These are phyloP conservation scores for Ophion costatus DNA, from an alignment of 2,888 invertebrate genomes.

Conservation along the genomic window DNA sequence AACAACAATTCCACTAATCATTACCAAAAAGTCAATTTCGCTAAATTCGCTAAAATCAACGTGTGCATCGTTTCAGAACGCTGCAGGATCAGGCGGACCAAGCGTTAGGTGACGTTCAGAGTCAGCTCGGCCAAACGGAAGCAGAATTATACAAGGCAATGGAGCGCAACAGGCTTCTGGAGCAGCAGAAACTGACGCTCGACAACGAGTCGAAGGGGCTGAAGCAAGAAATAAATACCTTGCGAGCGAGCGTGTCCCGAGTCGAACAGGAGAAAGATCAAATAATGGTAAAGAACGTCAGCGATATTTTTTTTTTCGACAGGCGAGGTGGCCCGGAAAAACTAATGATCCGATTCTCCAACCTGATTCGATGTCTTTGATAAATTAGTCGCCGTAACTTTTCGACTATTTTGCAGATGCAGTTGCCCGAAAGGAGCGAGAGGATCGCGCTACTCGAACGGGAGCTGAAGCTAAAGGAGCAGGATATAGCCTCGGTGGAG, in stretches of 20 bases:
- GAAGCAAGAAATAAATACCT: conserved; percentile 87
- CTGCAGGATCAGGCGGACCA: conserved; percentile 92
- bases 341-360: too few species aligned
- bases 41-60: neutral
- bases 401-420: conserved; percentile 84
- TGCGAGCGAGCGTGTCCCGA: conserved; percentile 87
- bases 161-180: conserved; percentile 85
- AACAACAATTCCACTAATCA: neutral
- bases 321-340: neutral
- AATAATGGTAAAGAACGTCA: conserved; percentile 83
- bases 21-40: neutral
- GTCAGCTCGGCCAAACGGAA: conserved; percentile 87
- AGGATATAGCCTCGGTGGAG: conserved; percentile 73
- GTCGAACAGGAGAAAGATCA: conserved; percentile 90
- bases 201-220: conserved; percentile 87
- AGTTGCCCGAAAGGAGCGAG: conserved; percentile 90
- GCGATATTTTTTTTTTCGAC: neutral
- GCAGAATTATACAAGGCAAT: conserved; percentile 87
- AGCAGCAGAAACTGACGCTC: conserved; percentile 86
- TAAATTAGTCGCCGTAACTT: conserved; percentile 2
- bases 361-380: neutral
- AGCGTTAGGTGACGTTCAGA: conserved; percentile 88
- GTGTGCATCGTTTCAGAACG: conserved; percentile 84
- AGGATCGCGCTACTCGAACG: conserved; percentile 87
- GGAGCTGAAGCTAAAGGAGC: conserved; percentile 86